A percentile compares a stretch with the other conserved stretches of the same genome.
Evolutionary conservation across 2,797 vertebrate genomes (phyloP).

Genomic region (Florisuga fusca): DNA sequence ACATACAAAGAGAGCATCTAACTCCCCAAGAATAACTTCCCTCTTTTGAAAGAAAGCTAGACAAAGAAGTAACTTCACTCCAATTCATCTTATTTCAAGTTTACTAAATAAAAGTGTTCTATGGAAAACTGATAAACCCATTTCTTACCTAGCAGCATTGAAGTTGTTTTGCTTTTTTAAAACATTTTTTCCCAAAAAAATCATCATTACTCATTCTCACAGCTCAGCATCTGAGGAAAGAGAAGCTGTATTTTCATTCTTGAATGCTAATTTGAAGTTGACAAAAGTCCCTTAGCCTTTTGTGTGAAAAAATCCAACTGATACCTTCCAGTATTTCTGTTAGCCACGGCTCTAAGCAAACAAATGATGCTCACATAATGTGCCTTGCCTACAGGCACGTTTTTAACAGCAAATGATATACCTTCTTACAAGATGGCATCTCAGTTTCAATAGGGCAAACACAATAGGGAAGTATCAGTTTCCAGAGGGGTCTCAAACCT

Average conservation of each 20-base stretch:
- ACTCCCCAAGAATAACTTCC: neutral
- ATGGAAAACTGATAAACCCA: conserved; percentile 30
- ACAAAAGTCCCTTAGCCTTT: conserved; percentile 67
- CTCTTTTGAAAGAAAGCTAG: neutral
- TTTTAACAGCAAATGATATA: conserved; percentile 42
- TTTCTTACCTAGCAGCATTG: conserved; percentile 15
- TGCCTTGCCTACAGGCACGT: conserved; percentile 68
- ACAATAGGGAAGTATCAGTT: conserved; percentile 17
- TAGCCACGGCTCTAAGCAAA: conserved; percentile 59
- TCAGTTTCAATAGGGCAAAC: conserved; percentile 50
- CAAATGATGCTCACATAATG: conserved; percentile 67
- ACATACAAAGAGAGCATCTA: neutral
- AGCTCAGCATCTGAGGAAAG: conserved; percentile 53
- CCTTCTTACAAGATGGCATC: conserved; percentile 46
- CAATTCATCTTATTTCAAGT: conserved; percentile 4
- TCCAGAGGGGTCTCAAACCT: conserved; percentile 1
- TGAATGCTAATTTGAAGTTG: conserved; percentile 52
- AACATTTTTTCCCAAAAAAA: neutral
- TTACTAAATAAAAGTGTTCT: conserved; percentile 10
- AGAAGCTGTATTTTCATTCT: conserved; percentile 55
- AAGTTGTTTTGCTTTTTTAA: neutral
- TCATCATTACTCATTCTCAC: conserved; percentile 46
- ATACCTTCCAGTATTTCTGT: conserved; percentile 67
- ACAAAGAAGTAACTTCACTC: neutral
- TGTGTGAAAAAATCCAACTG: conserved; percentile 64